Evolutionary conservation across 2,113 vertebrate species (phyloP), one percentile per base, ranked within the genome.

Genomic region (Cichladusa arquata): DNA sequence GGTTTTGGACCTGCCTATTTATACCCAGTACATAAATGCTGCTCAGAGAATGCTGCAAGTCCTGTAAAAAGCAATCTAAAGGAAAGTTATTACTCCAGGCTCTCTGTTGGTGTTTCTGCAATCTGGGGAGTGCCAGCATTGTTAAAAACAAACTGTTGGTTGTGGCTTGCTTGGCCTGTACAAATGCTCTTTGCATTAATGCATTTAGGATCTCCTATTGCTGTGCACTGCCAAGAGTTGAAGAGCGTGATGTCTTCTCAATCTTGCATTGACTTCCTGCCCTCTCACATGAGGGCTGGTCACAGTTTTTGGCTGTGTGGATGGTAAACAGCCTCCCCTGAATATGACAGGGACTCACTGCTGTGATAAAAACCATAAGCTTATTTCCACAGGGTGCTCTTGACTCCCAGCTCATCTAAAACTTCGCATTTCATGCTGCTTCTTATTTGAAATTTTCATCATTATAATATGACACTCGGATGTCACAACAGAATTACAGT

Each of bases 401-500:
- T 31, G 66, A 60, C 80, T 92, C 86, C 64, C 56, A 60, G 64
- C 64, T 86, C 76, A 67, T 38, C 38, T 48, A 3, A 78, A 90
- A 67, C 88, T 83, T 64, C 0, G 23, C 23, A 19, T 53, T 94
- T 61, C 1, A 1, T 34, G 69, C 62, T 47, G 80, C 66, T 86
- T n/a, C 81, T 72, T 81, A 71, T 58, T 85, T 73, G 78, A 91
- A 94, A 69, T 79, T 51, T 81, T 90, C 93, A 3, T 71, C 65
- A 48, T 89, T 61, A 58, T 72, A 90, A 90, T 6, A 51, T 82
- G 93, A 94, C 92, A 91, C 54, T 8, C 14, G 31, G 66, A 91
- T 94, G 95, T 95, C 94, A 92, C 67, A 95, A 96, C 77, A 88
- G 85, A 97, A 88, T 81, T 94, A 89, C 80, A 95, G 84, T 95